These are phyloP conservation scores for Oceanodroma leucorhoa DNA, from an alignment of 2,797 vertebrate species.

Conservation along the genomic window DNA sequence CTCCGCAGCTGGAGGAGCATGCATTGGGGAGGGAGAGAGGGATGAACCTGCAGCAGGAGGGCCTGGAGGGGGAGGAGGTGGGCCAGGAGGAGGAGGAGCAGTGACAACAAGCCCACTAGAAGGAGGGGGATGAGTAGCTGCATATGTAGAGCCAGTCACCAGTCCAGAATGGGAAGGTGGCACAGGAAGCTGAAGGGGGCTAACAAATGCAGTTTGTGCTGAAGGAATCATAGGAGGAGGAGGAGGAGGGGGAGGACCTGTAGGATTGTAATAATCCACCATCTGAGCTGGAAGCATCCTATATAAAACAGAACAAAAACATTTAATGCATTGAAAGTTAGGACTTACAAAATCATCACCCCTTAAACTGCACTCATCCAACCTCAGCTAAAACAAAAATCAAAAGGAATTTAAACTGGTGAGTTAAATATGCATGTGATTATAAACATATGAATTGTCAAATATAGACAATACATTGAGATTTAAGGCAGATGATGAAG, in stretches of 20 bases:
- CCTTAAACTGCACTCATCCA: not conserved
- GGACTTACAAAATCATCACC: not conserved
- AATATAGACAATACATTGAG: not conserved
- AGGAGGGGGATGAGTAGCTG: constrained; percentile 76
- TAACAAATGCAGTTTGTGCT: constrained; percentile 92
- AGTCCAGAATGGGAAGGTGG: constrained; percentile 76
- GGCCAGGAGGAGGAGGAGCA: constrained; percentile 87
- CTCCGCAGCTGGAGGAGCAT: constrained; percentile 66
- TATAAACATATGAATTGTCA: not conserved
- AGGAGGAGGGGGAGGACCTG: constrained; percentile 76
- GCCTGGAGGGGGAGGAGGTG: constrained; percentile 84
- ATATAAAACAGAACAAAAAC: constrained; percentile 43
- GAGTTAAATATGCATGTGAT: not conserved
- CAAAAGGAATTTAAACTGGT: not conserved
- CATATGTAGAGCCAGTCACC: constrained; percentile 74
- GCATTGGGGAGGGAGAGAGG: constrained; percentile 84
- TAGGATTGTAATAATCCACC: constrained; percentile 80
- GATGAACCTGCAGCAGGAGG: constrained; percentile 77
- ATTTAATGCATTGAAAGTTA: not conserved
- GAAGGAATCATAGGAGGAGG: constrained; percentile 88
- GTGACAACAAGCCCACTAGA: constrained; percentile 76
- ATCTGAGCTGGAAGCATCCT: constrained; percentile 82
- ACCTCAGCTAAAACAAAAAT: not conserved
- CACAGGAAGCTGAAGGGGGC: constrained; percentile 85
- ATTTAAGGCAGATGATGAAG: not conserved